These are phyloP conservation scores for Harpalus rubripes DNA, from an alignment of 2,888 invertebrate species.

Conservation along the genomic window DNA sequence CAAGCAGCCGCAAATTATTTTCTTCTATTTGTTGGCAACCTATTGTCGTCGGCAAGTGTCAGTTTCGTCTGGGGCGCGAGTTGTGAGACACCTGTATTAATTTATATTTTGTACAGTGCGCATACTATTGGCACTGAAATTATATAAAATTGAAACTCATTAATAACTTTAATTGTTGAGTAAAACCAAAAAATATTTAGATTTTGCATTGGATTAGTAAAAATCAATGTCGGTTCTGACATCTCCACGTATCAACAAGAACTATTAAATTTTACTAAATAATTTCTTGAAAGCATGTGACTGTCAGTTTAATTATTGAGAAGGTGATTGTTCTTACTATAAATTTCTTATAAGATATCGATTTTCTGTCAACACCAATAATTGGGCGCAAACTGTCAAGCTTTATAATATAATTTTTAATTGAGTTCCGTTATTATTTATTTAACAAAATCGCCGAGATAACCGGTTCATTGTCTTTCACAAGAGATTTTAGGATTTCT, in stretches of 20 bases:
- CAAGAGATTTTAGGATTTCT: not conserved
- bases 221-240: too few species aligned
- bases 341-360: not conserved
- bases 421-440: not conserved
- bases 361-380: not conserved
- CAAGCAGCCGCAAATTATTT: too few species aligned
- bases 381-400: not conserved
- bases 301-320: not conserved
- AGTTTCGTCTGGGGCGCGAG: too few species aligned
- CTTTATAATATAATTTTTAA: not conserved
- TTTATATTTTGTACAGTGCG: not conserved
- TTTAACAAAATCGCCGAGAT: not conserved
- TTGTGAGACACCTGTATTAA: too few species aligned
- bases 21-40: too few species aligned
- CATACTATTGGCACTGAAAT: not conserved
- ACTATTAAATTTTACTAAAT: not conserved
- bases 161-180: too few species aligned
- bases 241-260: too few species aligned
- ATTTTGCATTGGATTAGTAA: not conserved
- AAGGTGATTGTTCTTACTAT: constrained; percentile 2
- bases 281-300: not conserved
- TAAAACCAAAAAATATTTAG: not conserved
- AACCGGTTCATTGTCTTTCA: not conserved
- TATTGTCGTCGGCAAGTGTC: too few species aligned
- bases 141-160: too few species aligned